phyloP scores from a whole-genome alignment of 2,113 vertebrate species.

The Colossoma macropomum region DNA sequence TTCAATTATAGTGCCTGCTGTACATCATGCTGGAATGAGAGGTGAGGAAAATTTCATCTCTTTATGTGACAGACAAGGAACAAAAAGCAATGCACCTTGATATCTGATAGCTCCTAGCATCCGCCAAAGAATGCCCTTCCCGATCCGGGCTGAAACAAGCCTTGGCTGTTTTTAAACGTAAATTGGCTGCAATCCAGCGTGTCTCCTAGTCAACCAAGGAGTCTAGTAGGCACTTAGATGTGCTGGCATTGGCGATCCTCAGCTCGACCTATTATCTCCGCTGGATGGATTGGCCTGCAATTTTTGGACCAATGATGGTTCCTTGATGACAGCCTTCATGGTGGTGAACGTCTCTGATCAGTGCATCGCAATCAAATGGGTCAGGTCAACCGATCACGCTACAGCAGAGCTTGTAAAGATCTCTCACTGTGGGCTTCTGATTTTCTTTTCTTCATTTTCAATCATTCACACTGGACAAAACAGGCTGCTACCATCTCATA shows the following conservation, averaged over 20 bases:
- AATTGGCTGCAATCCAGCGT: slow-evolving; percentile 62
- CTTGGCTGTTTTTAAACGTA: slow-evolving; percentile 1
- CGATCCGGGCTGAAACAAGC: slow-evolving; percentile 59
- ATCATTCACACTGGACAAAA: background rate
- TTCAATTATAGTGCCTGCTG: slow-evolving; percentile 50
- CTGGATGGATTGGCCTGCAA: slow-evolving; percentile 63
- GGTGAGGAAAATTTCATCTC: slow-evolving; percentile 59
- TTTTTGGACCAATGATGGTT: slow-evolving; percentile 53
- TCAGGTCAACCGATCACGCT: slow-evolving; percentile 28
- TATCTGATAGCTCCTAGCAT: slow-evolving; percentile 67
- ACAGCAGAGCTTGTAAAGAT: background rate
- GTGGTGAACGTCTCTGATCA: slow-evolving; percentile 61
- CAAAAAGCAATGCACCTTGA: slow-evolving; percentile 51
- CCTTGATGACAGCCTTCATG: slow-evolving; percentile 62
- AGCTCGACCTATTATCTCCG: slow-evolving; percentile 43
- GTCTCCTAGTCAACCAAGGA: slow-evolving; percentile 53
- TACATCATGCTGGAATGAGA: slow-evolving; percentile 55
- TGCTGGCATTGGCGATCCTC: slow-evolving; percentile 35
- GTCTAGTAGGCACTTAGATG: slow-evolving; percentile 44
- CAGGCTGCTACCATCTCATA: background rate
- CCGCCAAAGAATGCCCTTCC: slow-evolving; percentile 65
- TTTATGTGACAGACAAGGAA: slow-evolving; percentile 56
- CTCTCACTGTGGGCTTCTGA: background rate
- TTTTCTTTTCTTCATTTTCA: slow-evolving; percentile 1
- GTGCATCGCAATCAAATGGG: slow-evolving; percentile 67